phyloP scores from a whole-genome alignment of 2,888 invertebrate species.

The Philereme vetulata region DNA sequence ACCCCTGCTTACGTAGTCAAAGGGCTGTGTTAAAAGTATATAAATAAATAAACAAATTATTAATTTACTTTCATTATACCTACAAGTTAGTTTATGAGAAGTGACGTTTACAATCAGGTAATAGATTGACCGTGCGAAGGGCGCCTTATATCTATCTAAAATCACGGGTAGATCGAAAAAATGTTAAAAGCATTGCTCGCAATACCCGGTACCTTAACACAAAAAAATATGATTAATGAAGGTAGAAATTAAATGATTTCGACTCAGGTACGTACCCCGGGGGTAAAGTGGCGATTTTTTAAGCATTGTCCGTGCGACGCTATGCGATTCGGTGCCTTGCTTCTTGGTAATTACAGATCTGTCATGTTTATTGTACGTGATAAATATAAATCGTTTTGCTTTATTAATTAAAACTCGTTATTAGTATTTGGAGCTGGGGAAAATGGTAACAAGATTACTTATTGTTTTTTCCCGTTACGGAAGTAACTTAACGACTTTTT shows the following conservation, averaged over 20 bases:
- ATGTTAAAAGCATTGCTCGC: constrained; percentile 67
- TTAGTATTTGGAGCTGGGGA: constrained; percentile 3
- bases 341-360: constrained; percentile 28
- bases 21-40: too few species aligned
- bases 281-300: constrained; percentile 65
- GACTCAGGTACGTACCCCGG: constrained; percentile 59
- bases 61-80: too few species aligned
- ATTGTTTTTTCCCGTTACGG: neutral
- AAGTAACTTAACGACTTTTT: neutral
- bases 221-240: constrained; percentile 81
- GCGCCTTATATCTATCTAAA: constrained; percentile 35
- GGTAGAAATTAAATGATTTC: constrained; percentile 74
- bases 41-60: too few species aligned
- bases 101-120: too few species aligned
- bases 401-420: constrained; percentile 20
- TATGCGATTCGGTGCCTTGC: constrained; percentile 11
- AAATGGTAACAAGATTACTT: neutral
- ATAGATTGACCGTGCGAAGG: constrained; percentile 13
- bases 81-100: too few species aligned
- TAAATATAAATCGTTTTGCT: constrained; percentile 26
- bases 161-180: constrained; percentile 47
- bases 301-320: constrained; percentile 39
- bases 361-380: constrained; percentile 21
- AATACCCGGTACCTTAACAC: constrained; percentile 56
- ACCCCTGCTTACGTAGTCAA: too few species aligned